Evolutionary conservation across 2,888 invertebrate species (phyloP), one percentile per base, ranked within the genome.

Genomic region (Hyppa rectilinea): DNA sequence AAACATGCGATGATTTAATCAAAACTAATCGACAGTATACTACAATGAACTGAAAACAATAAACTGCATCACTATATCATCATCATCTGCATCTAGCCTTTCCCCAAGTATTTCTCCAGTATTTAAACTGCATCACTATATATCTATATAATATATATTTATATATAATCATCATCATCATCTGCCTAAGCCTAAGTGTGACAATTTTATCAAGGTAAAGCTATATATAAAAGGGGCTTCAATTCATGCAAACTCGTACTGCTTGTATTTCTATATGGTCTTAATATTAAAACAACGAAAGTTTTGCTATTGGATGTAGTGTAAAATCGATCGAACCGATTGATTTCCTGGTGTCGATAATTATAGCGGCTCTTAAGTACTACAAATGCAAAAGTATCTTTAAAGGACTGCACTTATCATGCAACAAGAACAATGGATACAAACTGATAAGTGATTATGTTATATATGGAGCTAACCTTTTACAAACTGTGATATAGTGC

Each of bases 401-500:
- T 67, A 80, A 36, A 36, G 14, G 31, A 43, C 17, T 36, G 29
- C n/a, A 26, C 40, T 47, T 47, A 47, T 58, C 47, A 56, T 62
- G 47, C 75, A 67, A 68, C 43, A 62, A 68, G 58, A 77, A 77
- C 69, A 77, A 77, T 68, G 23, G 68, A 43, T 43, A 29, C 47
- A 52, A 38, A 68, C 43, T 53, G 52, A 59, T 49, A 68, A 75
- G 67, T 52, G 43, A 76, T 68, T 59, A 34, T 53, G 47, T 59
- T 59, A 20, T 52, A 80, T 67, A 76, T 81, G 77, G 77, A 63
- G 49, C 58, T 78, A 58, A 64, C 78, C 71, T 64, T 78, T 82
- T 73, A 66, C 20, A 29, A 58, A 29, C 47, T 45, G 45, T 60
- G 40, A 43, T 82, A 47, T 26, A 82, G 52, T 62, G 52, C 56